phyloP scores from a whole-genome alignment of 2,797 vertebrate genomes.

The Clarias pachynema region DNA sequence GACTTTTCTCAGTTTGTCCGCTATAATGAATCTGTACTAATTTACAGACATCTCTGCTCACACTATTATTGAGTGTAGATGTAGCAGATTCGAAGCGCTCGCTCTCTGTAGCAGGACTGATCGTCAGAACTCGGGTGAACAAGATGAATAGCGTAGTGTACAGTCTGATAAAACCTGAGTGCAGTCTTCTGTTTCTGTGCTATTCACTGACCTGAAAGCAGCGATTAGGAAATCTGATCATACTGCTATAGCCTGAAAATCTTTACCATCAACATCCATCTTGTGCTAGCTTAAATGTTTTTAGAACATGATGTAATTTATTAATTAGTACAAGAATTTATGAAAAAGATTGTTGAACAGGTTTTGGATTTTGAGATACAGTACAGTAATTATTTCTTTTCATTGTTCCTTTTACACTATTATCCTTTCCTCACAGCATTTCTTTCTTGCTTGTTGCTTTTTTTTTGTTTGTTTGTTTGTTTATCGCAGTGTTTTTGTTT shows the following conservation, averaged over 20 bases:
- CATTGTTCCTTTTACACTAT: too few species aligned
- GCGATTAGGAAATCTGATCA: constrained; percentile 35
- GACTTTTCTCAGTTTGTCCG: constrained; percentile 16
- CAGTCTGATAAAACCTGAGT: constrained; percentile 67
- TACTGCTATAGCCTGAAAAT: constrained; percentile 19
- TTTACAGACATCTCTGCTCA: constrained; percentile 12
- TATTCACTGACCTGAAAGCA: constrained; percentile 60
- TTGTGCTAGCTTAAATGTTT: neutral
- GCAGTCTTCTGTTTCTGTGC: constrained; percentile 70
- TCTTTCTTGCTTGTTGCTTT: neutral
- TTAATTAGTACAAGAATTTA: neutral
- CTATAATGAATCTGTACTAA: constrained; percentile 37
- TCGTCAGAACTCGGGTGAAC: constrained; percentile 61
- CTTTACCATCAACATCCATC: constrained; percentile 31
- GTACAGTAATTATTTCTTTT: too few species aligned
- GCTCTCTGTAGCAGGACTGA: constrained; percentile 34
- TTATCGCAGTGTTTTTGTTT: neutral
- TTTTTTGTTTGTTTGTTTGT: neutral
- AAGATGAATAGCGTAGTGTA: constrained; percentile 70
- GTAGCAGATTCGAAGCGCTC: constrained; percentile 40
- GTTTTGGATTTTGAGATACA: neutral
- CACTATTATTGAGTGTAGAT: constrained; percentile 56
- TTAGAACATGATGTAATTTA: neutral
- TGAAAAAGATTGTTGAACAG: neutral
- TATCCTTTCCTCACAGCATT: too few species aligned